These are phyloP conservation scores for Oegoconia quadripuncta DNA, from an alignment of 2,888 invertebrate genomes.

Conservation along the genomic window DNA sequence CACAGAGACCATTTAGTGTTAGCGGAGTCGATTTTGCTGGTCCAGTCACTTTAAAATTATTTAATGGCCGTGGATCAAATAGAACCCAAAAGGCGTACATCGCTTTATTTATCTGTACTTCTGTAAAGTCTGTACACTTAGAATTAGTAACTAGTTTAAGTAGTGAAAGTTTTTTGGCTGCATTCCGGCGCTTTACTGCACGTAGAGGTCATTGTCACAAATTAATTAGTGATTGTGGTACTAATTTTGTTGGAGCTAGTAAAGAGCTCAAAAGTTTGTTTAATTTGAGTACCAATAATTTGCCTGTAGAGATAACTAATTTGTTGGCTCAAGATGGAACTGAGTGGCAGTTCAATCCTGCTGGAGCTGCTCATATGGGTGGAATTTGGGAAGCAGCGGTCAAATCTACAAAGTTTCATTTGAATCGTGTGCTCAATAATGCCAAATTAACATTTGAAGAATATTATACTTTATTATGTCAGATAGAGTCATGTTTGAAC, in stretches of 20 bases:
- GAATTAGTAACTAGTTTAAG: constrained; percentile 1
- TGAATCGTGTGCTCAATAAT: constrained; percentile 5
- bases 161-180: constrained; percentile 3
- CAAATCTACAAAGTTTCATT: constrained; percentile 6
- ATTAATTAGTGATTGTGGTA: background rate
- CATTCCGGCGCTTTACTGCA: constrained; percentile 10
- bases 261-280: background rate
- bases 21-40: constrained; percentile 14
- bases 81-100: constrained; percentile 1
- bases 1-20: constrained; percentile 4
- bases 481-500: constrained; percentile 11
- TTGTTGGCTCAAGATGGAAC: constrained; percentile 1
- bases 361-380: constrained; percentile 8
- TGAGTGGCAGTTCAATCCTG: constrained; percentile 10
- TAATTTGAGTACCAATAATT: background rate
- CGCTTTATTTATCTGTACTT: too few species aligned
- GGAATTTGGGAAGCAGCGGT: constrained; percentile 7
- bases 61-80: background rate
- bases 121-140: constrained; percentile 9
- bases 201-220: constrained; percentile 9
- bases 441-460: constrained; percentile 12
- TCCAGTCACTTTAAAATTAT: constrained; percentile 2
- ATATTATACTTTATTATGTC: constrained; percentile 6
- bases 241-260: too few species aligned
- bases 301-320: background rate